Evolutionary conservation across 2,113 vertebrate genomes (phyloP), one percentile per base, ranked within the genome.

Genomic region (Excalfactoria chinensis): DNA sequence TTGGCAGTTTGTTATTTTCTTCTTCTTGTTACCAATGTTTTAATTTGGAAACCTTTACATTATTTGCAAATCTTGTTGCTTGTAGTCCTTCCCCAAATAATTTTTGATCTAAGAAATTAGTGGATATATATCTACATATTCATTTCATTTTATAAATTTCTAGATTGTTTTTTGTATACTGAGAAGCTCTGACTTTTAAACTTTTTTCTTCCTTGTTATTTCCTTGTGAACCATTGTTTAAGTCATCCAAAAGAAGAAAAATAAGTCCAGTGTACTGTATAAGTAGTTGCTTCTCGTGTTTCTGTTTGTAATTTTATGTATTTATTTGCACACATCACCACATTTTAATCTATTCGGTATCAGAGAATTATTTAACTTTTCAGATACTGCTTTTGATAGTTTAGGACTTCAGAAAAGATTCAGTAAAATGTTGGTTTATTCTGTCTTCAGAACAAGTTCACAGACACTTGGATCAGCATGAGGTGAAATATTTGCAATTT

Each of bases 401-500:
- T 84, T 56, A 21, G 11, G 55, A 43, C 49, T 92, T 72, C 11
- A 77, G 72, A 75, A 82, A 91, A 82, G 13, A 46, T 86, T 28
- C 56, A 89, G 55, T 92, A 85, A 93, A 82, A 79, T 66, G 23
- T 69, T 37, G 83, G 19, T 95, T 94, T 94, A 35, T 90, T 97
- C 51, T 97, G 4, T 88, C 49, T 74, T 74, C 97, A 99, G 99
- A 99, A 71, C 98, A 97, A 64, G 98, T 99, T 69, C 99, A 99
- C 77, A 98, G 96, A 84, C 99, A 99, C 97, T 98, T 99, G 98
- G 98, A 99, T 43, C 98, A 98, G 83, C 98, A 99, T 30, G 99
- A 99, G 87, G 99, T 99, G 96, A 98, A 98, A 93, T 99, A 99
- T 96, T 98, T 99, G 95, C 99, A 99, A 93, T 99, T 99, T 77